A percentile compares a stretch with the other conserved stretches of the same genome.
These are phyloP conservation scores for Anolis sagrei DNA, from an alignment of 2,113 vertebrate species.

Conservation along the genomic window DNA sequence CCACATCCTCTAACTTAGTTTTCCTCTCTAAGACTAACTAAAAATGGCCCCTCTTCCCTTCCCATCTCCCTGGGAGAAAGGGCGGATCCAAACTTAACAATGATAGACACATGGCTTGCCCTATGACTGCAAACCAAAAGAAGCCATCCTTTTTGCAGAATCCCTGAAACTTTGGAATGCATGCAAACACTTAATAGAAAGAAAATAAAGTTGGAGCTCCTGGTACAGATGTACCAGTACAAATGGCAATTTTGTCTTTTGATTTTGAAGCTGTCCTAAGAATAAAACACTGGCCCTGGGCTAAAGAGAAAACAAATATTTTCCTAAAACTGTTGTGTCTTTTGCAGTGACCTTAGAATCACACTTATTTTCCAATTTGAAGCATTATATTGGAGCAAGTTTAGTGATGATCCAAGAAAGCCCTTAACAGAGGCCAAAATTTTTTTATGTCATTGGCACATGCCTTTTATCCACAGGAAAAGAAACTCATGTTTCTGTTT, in stretches of 20 bases:
- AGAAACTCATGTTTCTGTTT: neutral
- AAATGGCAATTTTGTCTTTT: accelerated
- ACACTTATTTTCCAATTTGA: neutral
- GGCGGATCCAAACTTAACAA: too few relatives aligned
- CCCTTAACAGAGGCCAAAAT: neutral
- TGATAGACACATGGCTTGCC: too few relatives aligned
- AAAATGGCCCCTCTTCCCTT: too few relatives aligned
- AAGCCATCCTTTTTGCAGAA: too few relatives aligned
- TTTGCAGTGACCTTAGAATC: neutral
- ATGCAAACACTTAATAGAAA: too few relatives aligned
- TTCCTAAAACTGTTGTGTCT: neutral
- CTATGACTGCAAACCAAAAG: too few relatives aligned
- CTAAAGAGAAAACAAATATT: conserved; percentile 6
- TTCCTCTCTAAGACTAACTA: too few relatives aligned
- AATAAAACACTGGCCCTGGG: neutral
- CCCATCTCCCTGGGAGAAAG: too few relatives aligned
- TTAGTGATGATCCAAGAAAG: neutral
- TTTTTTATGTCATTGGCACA: neutral
- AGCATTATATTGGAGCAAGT: neutral
- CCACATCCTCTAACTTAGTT: too few relatives aligned
- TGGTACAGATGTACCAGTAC: too few relatives aligned
- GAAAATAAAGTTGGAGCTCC: too few relatives aligned
- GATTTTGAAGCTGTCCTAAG: neutral
- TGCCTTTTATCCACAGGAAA: neutral
- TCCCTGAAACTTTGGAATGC: too few relatives aligned